Base-by-base conservation (phyloP, 2,797 vertebrate species). In the Falco novaeseelandiae region DNA sequence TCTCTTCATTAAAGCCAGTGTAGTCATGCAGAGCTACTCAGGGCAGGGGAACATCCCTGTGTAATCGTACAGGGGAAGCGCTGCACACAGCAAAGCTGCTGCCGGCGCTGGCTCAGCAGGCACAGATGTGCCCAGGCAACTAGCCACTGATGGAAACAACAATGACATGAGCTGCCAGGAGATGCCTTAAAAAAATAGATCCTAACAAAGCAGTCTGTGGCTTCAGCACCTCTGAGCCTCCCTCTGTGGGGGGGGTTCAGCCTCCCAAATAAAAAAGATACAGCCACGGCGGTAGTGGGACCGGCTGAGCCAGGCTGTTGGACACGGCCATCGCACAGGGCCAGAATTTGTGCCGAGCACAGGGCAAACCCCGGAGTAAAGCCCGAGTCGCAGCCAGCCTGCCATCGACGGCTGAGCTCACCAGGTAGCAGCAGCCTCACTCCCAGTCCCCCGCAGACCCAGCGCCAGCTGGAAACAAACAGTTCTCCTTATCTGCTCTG, bases 351-450 rank as follows among this genome's bases (percentile, higher is more conserved):
- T 14, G 8, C 32, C 3, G 9, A 52, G 34, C 32, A 17, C 11
- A 12, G 1, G 62, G 66, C 32, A n/a, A 23, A 61, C 9, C 67
- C 67, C 3, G 0, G 21, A 36, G 59, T 5, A 13, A 49, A 48
- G 10, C 40, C 61, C 2, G 49, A 57, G 32, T 7, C 46, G 12
- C 34, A 12, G 19, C 40, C 10, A 6, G 17, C 6, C 71, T 54
- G 38, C 34, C 21, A 32, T 5, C 5, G 2, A 8, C 5, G 10
- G 2, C 20, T 14, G 4, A 1, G 4, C 44, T 9, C 3, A 14
- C 10, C 19, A 8, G 36, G 52, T 12, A 49, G 7, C 55, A 48
- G 70, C 82, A 82, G 70, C 44, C 38, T 0, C 10, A 19, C 0
- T 2, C 8, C 59, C 14, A 1, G 1, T 19, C n/a, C 69, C 26